These are phyloP conservation scores for Rhinophrynus dorsalis DNA, from an alignment of 2,797 vertebrate species.

Conservation along the genomic window DNA sequence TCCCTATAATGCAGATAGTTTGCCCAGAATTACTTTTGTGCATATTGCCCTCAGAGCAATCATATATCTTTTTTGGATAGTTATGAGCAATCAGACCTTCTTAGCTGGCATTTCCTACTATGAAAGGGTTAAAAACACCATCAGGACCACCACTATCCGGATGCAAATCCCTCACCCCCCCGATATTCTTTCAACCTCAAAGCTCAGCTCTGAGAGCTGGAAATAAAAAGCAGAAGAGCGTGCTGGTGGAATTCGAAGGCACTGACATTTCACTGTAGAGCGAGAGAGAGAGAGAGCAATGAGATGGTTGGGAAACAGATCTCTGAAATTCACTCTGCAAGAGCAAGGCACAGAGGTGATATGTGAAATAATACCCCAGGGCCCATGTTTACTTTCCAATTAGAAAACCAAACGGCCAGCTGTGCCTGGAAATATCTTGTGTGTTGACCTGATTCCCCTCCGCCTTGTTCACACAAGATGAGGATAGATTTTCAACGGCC, in stretches of 20 bases:
- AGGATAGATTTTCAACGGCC: conserved; percentile 25
- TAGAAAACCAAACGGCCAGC: conserved; percentile 44
- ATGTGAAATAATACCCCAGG: conserved; percentile 46
- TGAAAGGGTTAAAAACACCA: background rate
- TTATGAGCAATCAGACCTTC: too few species aligned
- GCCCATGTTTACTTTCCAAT: conserved; percentile 47
- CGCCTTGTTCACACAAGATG: conserved; percentile 34
- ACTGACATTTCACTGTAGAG: conserved; percentile 42
- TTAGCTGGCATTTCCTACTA: too few species aligned
- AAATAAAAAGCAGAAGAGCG: conserved; percentile 31
- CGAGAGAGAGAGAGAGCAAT: conserved; percentile 1
- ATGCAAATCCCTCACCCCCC: background rate
- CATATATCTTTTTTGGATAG: too few species aligned
- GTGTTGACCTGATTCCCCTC: conserved; percentile 40
- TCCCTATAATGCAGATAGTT: too few species aligned
- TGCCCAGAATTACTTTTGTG: too few species aligned
- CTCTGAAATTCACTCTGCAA: conserved; percentile 18
- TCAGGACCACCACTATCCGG: background rate
- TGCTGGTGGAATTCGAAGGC: conserved; percentile 27
- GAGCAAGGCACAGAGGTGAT: conserved; percentile 16
- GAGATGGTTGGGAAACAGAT: conserved; percentile 37
- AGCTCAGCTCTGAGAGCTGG: conserved; percentile 8
- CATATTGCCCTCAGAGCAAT: too few species aligned
- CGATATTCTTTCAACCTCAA: conserved; percentile 15
- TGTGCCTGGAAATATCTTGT: conserved; percentile 28